These are phyloP conservation scores for Panagrolaimus sp. DNA, from an alignment of 1,140 invertebrate genomes.

Conservation along the genomic window DNA sequence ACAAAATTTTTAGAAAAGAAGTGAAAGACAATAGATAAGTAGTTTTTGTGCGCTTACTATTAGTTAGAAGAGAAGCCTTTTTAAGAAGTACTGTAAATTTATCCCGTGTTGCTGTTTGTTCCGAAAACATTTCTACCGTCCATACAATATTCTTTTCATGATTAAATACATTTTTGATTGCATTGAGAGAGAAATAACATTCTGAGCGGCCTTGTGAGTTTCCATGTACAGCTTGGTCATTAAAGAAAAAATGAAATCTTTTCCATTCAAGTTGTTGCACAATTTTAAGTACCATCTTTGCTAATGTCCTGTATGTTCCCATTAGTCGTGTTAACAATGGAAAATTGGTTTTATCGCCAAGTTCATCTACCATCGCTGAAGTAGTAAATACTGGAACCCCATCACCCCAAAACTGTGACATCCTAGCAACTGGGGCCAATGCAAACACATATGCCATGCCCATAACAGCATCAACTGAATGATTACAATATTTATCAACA, in stretches of 20 bases:
- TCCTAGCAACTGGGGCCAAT: slow-evolving; percentile 78
- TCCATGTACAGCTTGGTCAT: slow-evolving; percentile 64
- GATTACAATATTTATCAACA: slow-evolving; percentile 51
- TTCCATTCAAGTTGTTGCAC: slow-evolving; percentile 69
- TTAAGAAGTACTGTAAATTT: slow-evolving; percentile 67
- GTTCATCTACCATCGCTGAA: slow-evolving; percentile 74
- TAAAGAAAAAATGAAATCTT: slow-evolving; percentile 65
- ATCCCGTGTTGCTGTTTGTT: slow-evolving; percentile 60
- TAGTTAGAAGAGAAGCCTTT: slow-evolving; percentile 66
- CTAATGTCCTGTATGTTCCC: slow-evolving; percentile 72
- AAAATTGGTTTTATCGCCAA: slow-evolving; percentile 68
- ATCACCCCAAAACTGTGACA: slow-evolving; percentile 72
- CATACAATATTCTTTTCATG: slow-evolving; percentile 59
- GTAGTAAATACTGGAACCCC: slow-evolving; percentile 76
- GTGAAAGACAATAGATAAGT: no score
- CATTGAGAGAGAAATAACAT: slow-evolving; percentile 70
- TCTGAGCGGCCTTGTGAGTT: slow-evolving; percentile 57
- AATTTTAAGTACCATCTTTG: slow-evolving; percentile 67
- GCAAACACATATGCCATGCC: slow-evolving; percentile 85
- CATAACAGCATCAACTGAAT: slow-evolving; percentile 72
- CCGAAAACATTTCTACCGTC: slow-evolving; percentile 65
- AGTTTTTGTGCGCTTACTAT: slow-evolving; percentile 71
- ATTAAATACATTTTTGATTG: slow-evolving; percentile 67
- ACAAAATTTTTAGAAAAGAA: no score
- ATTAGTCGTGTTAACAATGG: slow-evolving; percentile 76